Evolutionary conservation across 2,797 vertebrate genomes (phyloP).

Genomic region (Chloroceryle inda): DNA sequence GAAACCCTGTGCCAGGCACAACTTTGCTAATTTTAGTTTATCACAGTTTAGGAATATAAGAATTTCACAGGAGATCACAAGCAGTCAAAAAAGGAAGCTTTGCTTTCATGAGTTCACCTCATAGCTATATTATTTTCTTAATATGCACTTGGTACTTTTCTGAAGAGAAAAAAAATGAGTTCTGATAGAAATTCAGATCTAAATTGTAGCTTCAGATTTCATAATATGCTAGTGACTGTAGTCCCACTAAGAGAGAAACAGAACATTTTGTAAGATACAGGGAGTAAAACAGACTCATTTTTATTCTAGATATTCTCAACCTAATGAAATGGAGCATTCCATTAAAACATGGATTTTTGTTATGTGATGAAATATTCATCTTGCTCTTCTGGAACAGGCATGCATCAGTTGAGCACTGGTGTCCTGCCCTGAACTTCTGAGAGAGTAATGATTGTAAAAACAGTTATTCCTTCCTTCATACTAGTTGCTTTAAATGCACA

Average conservation of each 20-base stretch:
- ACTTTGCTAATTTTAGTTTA: background rate
- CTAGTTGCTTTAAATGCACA: background rate
- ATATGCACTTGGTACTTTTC: background rate
- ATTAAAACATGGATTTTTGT: background rate
- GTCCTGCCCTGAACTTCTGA: background rate
- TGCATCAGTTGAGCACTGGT: background rate
- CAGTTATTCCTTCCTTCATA: background rate
- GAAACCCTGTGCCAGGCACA: background rate
- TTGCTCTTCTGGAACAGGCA: background rate
- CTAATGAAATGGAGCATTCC: background rate
- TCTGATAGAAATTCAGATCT: background rate
- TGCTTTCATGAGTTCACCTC: background rate
- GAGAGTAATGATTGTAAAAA: background rate
- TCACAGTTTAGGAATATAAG: background rate
- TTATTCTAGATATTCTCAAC: background rate
- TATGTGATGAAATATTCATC: background rate
- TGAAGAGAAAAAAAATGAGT: background rate
- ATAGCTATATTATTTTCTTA: background rate
- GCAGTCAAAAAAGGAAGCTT: background rate
- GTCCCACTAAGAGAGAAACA: background rate
- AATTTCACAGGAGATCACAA: background rate
- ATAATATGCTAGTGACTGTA: background rate
- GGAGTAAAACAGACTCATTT: background rate
- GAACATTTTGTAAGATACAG: background rate
- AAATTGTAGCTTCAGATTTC: background rate